Base-by-base conservation (phyloP, 1,140 invertebrate species). In the Calephelis nemesis region DNA sequence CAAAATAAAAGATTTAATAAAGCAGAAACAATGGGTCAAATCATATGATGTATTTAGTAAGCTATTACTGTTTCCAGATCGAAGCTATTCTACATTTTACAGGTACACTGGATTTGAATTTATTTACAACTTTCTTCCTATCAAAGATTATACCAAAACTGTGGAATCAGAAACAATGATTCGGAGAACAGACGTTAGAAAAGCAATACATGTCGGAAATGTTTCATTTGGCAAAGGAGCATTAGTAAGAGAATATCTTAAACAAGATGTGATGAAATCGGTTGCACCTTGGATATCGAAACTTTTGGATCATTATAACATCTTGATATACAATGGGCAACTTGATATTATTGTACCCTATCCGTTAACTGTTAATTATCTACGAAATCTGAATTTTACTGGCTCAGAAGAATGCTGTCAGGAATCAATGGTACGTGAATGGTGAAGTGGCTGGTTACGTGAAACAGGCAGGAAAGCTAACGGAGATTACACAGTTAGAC, bases 281-380 rank as follows among this genome's bases (percentile, higher is more conserved):
- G 94, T 97, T 19, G 95, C 96, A 49, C 94, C 94, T 1, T 95
- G 95, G 94, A 90, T 98, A 60, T 91, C 94, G 6, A 94, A 95
- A 67, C 85, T 98, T 0, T 94, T 92, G 74, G 94, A 80, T 62
- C 77, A 94, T 68, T 97, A 97, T 76, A 93, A 93, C 83, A 93
- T 96, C 5, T 90, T 96, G 7, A 93, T 96, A 63, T 98, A 97
- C 82, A 97, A 95, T 79, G 97, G 97, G 0, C 96, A 97, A 79
- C 79, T 98, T 48, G 97, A 98, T 81, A 95, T 98, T 15, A 97
- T 97, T 76, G 95, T 97, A 3, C 95, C 96, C 1, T 96, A 97
- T 85, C 95, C 96, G 0, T 78, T 96, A 47, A 97, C 96, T 0
- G 93, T 19, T 19, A 19, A 19, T 19, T 19, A 19, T 19, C 15